Evolutionary conservation across 2,888 invertebrate genomes (phyloP), one percentile per base, ranked within the genome.

Genomic region (Scrobipalpa atriplicella): DNA sequence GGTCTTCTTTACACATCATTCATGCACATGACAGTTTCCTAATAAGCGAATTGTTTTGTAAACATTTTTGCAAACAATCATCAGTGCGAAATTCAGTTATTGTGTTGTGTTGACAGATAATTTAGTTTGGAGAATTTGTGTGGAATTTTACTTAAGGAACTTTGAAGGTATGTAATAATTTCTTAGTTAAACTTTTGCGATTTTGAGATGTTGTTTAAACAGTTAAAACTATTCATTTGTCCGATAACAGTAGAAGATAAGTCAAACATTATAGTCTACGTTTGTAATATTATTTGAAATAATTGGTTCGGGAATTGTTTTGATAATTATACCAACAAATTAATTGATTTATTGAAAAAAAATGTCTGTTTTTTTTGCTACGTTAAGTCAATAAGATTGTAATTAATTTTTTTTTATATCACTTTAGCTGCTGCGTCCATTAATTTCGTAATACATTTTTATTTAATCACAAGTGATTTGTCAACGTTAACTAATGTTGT

Each of bases 11-110:
- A 18, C 52, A 19, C 16, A 41, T 43, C 62, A 62, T 62, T 13
- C 62, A 68, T 69, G 72, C 69, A 66, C 51, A 52, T 62, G 56
- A 69, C 68, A 66, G 61, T 68, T 69, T 67, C 70, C 64, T 70
- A 66, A 68, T 68, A 70, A 72, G 74, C 74, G 75, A 69, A 71
- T 66, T 67, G 70, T 69, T 71, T 43, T 66, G 67, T 64, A 63
- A 68, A 70, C 56, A 65, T 60, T 68, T 51, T 58, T 58, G 5
- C 29, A 39, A 16, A 58, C 36, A 38, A 51, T 36, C 5, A n/a
- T 41, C 9, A 9, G 39, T 39, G 54, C 8, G 18, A 56, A 51
- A 19, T 65, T 60, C 43, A 67, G 66, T 69, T 19, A 69, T 68
- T 70, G 71, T 72, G 73, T 66, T 69, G 71, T 72, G 72, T 66